Percentiles rank a stretch among this genome's conserved stretches.
Conservation (phyloP, 2,888 invertebrate species). For the Pristionchus entomophagus region DNA sequence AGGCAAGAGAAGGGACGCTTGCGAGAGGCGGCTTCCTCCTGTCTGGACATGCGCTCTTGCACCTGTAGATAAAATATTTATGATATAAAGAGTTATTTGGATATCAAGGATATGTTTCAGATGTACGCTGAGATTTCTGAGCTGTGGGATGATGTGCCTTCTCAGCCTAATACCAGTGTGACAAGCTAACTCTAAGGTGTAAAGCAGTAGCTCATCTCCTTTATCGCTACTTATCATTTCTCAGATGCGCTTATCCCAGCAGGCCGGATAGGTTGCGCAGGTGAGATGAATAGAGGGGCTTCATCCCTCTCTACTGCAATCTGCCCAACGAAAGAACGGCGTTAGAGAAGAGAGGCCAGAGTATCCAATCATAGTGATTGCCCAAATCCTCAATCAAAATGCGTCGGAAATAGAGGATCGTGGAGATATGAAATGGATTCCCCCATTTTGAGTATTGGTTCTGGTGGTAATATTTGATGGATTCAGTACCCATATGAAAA, state of each 20-base stretch:
- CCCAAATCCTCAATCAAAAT: not conserved
- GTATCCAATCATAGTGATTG: not conserved
- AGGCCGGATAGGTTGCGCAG: too few relatives aligned
- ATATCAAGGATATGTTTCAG: not conserved
- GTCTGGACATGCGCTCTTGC: constrained; percentile 33
- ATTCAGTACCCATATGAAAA: too few relatives aligned
- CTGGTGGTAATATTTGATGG: not conserved
- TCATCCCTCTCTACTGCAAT: not conserved
- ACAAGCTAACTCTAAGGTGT: too few relatives aligned
- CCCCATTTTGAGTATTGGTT: not conserved
- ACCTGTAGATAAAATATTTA: not conserved
- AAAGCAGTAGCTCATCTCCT: too few relatives aligned
- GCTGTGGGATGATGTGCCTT: too few relatives aligned
- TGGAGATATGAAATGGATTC: not conserved
- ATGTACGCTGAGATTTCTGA: too few relatives aligned
- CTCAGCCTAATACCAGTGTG: too few relatives aligned
- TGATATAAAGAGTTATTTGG: not conserved
- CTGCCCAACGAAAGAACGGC: not conserved
- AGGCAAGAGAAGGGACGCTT: constrained; percentile 54
- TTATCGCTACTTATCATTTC: too few relatives aligned
- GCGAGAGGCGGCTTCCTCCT: constrained; percentile 38
- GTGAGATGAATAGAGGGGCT: not conserved
- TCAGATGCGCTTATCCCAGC: too few relatives aligned
- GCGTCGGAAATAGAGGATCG: not conserved
- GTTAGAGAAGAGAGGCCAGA: not conserved